Evolutionary conservation across 2,113 vertebrate species (phyloP).

Genomic region (Gnathonemus echidnorhynchus): DNA sequence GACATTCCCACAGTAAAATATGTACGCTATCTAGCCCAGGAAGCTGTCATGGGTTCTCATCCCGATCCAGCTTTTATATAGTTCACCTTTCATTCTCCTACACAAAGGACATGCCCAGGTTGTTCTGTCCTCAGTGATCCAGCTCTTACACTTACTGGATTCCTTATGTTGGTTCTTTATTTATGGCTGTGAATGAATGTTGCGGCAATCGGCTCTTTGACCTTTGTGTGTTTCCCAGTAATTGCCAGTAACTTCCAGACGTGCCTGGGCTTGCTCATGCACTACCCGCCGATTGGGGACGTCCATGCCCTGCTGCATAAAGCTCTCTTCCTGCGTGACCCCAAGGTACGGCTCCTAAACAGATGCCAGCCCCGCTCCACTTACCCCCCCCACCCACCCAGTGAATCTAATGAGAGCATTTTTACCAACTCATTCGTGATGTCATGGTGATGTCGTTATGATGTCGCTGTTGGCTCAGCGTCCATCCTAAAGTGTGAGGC

Average conservation of each 20-base stretch:
- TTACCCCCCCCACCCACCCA: neutral
- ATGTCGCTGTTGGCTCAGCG: neutral
- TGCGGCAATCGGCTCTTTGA: neutral
- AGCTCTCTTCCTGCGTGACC: slow-evolving; percentile 92
- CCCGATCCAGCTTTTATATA: neutral
- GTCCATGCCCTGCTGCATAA: slow-evolving; percentile 89
- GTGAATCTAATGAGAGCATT: neutral
- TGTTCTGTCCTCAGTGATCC: neutral
- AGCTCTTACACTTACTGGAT: neutral
- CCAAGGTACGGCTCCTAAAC: slow-evolving; percentile 70
- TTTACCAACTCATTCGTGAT: neutral
- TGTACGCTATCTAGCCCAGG: neutral
- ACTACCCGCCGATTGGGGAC: slow-evolving; percentile 89
- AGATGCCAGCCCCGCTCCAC: slow-evolving; percentile 17
- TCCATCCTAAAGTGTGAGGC: neutral
- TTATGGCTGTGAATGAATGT: neutral
- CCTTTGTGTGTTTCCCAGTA: slow-evolving; percentile 60
- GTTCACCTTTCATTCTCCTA: neutral
- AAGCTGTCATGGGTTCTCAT: neutral
- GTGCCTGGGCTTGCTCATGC: slow-evolving; percentile 94
- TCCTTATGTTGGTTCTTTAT: neutral
- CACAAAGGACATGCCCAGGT: neutral
- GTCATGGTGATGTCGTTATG: neutral
- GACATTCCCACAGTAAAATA: neutral
- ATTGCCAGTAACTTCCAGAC: slow-evolving; percentile 98